Percentiles rank a stretch among this genome's conserved stretches.
These are phyloP conservation scores for Sphenodon punctatus DNA, from an alignment of 2,797 vertebrate genomes.

Conservation along the genomic window DNA sequence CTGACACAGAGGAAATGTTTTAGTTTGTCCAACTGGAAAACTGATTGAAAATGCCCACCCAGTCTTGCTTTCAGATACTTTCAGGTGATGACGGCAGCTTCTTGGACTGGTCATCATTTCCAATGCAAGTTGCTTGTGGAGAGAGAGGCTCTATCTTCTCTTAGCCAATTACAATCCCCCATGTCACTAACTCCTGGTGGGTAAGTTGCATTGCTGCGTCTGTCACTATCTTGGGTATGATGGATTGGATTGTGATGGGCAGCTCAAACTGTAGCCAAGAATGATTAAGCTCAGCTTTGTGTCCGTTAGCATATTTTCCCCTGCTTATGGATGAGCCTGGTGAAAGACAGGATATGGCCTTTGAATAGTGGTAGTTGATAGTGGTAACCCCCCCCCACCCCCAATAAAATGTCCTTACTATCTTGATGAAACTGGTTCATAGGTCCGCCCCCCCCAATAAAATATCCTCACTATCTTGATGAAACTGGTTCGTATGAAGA, in stretches of 20 bases:
- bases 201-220: background rate
- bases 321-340: background rate
- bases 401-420: no score
- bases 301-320: background rate
- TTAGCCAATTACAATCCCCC: background rate
- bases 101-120: background rate
- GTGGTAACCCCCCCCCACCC: no score
- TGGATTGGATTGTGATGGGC: accelerated
- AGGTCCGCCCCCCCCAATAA: background rate
- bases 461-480: background rate
- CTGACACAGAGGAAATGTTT: no score
- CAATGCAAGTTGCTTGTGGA: background rate
- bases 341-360: background rate
- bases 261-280: background rate
- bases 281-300: background rate
- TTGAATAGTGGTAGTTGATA: no score
- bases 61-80: accelerated
- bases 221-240: background rate
- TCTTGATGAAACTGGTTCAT: accelerated
- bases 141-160: background rate
- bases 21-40: no score
- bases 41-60: no score
- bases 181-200: accelerated
- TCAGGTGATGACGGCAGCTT: background rate
- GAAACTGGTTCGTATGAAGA: background rate